Conservation (phyloP, 2,888 invertebrate genomes). For the Melinaea marsaeus region DNA sequence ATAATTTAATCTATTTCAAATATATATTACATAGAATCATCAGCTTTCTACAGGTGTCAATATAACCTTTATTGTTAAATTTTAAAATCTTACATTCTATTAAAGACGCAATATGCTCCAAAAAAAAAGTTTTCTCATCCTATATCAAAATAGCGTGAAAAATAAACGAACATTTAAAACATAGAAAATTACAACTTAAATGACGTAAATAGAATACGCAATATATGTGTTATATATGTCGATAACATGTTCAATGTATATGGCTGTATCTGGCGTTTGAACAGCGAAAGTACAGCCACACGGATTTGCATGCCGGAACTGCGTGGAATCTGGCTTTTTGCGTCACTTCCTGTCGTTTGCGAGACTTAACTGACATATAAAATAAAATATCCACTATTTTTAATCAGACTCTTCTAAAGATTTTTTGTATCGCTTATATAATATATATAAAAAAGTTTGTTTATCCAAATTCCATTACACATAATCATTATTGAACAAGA, state of each 20-base stretch:
- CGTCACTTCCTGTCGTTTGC: constrained; percentile 42
- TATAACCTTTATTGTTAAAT: no score
- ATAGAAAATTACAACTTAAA: neutral
- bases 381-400: neutral
- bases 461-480: neutral
- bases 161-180: no score
- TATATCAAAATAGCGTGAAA: no score
- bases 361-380: constrained; percentile 1
- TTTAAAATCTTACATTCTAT: no score
- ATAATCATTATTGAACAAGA: neutral
- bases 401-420: neutral
- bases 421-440: no score
- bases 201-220: neutral
- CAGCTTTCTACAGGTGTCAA: no score
- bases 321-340: constrained; percentile 38
- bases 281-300: constrained; percentile 49
- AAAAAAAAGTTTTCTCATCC: no score
- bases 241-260: constrained; percentile 18
- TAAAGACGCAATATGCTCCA: no score
- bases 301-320: constrained; percentile 49
- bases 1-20: no score
- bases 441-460: no score
- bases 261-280: constrained; percentile 39
- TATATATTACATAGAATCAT: no score
- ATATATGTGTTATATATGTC: constrained; percentile 6